Base-by-base conservation (phyloP, 2,888 invertebrate genomes). In the Drosophila monieri region DNA sequence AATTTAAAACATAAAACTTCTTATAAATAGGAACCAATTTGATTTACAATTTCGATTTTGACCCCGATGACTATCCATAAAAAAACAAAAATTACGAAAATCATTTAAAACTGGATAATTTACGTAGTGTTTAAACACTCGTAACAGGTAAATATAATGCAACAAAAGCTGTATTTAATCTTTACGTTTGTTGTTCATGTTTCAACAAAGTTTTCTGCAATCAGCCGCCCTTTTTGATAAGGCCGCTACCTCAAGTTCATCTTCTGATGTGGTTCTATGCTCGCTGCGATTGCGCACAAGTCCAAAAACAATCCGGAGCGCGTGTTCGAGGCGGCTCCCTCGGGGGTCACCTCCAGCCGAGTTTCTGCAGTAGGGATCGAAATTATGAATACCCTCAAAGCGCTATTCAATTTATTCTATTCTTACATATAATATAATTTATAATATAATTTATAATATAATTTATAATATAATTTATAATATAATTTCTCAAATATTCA, bases 271-370 rank as follows among this genome's bases (percentile, higher is more conserved):
- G 81, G 77, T 77, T 80, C 74, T 79, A 74, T 80, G 76, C 71
- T 55, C 59, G 80, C 74, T 85, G 87, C 81, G 87, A 85, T 81
- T 84, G 87, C 84, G 87, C 87, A 81, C 73, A 76, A 77, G 80
- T 77, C 87, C 90, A 64, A 64, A 44, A 23, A 37, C 53, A 18
- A 30, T 54, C 21, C 21, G 12, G n/a, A 49, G 41, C 90, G 91
- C 84, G 56, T 88, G 90, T 90, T 88, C 39, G 39, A 18, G 86
- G 86, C 62, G 80, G 56, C 88, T 68, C 91, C 27, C 68, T 64
- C 51, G 64, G 69, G 70, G 70, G 78, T 61, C 76, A 84, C 78
- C 74, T 85, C 88, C 88, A 88, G 81, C 89, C 78, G 88, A 15
- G 77, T 48, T 52, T 57, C 74, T 69, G 74, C 53, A 62, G 72